Evolutionary conservation across 1,140 invertebrate genomes (phyloP).

Genomic region (Scaptomyza hsui): DNA sequence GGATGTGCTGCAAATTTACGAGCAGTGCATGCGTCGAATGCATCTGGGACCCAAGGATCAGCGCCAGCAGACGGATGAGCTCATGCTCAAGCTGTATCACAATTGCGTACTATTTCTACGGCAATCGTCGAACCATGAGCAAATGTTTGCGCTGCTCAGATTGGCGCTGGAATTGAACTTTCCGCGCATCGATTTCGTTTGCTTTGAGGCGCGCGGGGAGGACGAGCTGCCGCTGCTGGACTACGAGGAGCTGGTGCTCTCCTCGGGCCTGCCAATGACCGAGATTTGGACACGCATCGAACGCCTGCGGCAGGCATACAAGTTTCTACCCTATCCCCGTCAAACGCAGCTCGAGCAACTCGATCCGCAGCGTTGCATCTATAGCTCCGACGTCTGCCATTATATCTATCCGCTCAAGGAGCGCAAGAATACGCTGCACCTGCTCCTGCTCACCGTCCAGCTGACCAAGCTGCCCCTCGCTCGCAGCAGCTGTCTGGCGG

Average conservation of each 20-base stretch:
- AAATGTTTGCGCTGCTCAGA: constrained; percentile 87
- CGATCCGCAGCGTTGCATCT: constrained; percentile 87
- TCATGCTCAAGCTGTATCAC: constrained; percentile 85
- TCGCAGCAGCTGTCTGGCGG: constrained; percentile 83
- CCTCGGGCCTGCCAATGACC: constrained; percentile 87
- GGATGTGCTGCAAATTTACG: constrained; percentile 85
- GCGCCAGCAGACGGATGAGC: constrained; percentile 72
- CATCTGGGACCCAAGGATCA: constrained; percentile 77
- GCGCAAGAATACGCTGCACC: constrained; percentile 85
- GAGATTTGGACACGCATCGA: constrained; percentile 89
- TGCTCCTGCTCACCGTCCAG: constrained; percentile 85
- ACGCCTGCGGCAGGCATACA: constrained; percentile 86
- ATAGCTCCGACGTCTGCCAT: constrained; percentile 87
- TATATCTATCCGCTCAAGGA: constrained; percentile 87
- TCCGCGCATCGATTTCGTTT: constrained; percentile 77
- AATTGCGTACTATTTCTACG: constrained; percentile 87
- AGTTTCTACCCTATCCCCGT: constrained; percentile 85
- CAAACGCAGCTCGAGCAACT: constrained; percentile 60
- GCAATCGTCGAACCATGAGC: constrained; percentile 87
- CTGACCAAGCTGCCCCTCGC: constrained; percentile 86
- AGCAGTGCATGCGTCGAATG: constrained; percentile 85
- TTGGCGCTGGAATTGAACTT: constrained; percentile 87
- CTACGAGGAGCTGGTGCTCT: constrained; percentile 87
- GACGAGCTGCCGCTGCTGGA: constrained; percentile 86
- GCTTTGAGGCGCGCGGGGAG: constrained; percentile 81